Conservation (phyloP, 2,113 vertebrate genomes). For the Catharus bicknelli region DNA sequence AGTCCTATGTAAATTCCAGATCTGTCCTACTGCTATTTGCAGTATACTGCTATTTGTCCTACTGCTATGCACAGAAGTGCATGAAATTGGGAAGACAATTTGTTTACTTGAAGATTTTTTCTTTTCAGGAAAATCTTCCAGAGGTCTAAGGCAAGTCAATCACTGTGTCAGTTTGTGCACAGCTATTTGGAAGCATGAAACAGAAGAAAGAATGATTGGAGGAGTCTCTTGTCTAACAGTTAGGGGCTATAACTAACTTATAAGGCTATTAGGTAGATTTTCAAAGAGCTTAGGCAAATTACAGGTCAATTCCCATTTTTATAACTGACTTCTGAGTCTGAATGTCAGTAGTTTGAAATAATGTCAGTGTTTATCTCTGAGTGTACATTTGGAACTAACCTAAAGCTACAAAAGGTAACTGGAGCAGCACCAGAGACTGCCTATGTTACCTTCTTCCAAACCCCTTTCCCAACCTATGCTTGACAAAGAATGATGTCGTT, state of each 20-base stretch:
- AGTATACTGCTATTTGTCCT: neutral
- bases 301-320: neutral
- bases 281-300: neutral
- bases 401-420: neutral
- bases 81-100: neutral
- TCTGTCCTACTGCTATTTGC: neutral
- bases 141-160: neutral
- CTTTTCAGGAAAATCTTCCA: neutral
- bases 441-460: neutral
- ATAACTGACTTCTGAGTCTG: neutral
- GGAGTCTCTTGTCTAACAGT: neutral
- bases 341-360: neutral
- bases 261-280: neutral
- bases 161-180: neutral
- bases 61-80: neutral
- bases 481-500: fast-evolving
- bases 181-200: neutral
- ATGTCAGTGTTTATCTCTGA: neutral
- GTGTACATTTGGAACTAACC: neutral
- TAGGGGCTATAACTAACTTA: neutral
- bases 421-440: fast-evolving
- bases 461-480: neutral
- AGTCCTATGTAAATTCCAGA: neutral
- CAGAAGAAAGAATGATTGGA: neutral
- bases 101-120: neutral